phyloP scores from a whole-genome alignment of 2,797 vertebrate genomes.

The Crenichthys baileyi region DNA sequence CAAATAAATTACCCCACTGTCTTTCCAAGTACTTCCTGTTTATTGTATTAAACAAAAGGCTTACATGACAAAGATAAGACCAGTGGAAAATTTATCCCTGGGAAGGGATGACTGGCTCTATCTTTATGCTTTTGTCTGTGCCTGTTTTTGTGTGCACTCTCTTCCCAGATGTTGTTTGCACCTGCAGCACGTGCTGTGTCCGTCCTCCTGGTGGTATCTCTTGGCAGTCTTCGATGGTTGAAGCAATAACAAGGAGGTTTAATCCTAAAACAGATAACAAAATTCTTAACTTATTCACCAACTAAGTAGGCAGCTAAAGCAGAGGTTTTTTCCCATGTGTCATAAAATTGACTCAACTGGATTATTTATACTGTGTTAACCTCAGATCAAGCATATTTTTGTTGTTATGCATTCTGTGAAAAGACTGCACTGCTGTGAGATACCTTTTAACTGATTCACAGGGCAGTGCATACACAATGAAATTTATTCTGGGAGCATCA shows the following conservation, averaged over 20 bases:
- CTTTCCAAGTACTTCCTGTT: background rate
- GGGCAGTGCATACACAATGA: background rate
- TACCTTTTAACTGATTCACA: background rate
- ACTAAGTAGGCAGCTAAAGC: background rate
- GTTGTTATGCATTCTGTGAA: background rate
- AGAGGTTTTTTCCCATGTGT: background rate
- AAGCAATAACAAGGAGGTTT: slow-evolving; percentile 43
- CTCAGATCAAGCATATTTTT: background rate
- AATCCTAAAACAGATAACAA: slow-evolving; percentile 43
- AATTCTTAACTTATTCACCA: slow-evolving; percentile 27
- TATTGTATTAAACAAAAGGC: background rate
- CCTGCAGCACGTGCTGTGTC: slow-evolving; percentile 37
- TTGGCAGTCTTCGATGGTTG: slow-evolving; percentile 32
- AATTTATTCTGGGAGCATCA: background rate
- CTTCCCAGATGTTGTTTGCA: slow-evolving; percentile 54
- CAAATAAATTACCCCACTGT: background rate
- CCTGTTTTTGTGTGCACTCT: slow-evolving; percentile 13
- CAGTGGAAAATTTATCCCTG: slow-evolving; percentile 3
- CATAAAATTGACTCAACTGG: background rate
- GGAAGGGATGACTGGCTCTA: background rate
- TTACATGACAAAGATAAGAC: background rate
- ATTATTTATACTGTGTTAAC: background rate
- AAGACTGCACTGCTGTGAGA: background rate
- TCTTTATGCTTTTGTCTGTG: slow-evolving; percentile 19
- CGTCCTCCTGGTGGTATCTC: slow-evolving; percentile 21